These are phyloP conservation scores for Neelides folsomi DNA, from an alignment of 2,888 invertebrate species.

Conservation along the genomic window DNA sequence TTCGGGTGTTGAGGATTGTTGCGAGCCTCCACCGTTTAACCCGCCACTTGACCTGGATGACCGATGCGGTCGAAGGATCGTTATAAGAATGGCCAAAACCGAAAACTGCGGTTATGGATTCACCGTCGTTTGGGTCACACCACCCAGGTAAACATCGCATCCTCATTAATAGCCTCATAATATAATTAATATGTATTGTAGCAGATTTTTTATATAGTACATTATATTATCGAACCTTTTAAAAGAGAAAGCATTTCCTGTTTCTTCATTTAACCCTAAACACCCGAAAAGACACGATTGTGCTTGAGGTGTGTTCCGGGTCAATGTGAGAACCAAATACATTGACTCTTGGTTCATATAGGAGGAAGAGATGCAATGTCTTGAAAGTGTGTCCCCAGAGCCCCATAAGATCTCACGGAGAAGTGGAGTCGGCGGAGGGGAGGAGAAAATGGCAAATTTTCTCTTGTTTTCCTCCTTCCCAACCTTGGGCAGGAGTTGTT, in stretches of 20 bases:
- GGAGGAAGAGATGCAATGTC: too few species aligned
- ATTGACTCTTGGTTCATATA: too few species aligned
- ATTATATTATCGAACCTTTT: too few species aligned
- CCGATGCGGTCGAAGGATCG: slow-evolving; percentile 19
- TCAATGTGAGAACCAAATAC: too few species aligned
- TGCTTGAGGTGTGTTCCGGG: too few species aligned
- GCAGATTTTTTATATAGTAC: too few species aligned
- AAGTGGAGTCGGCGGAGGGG: slow-evolving; percentile 2
- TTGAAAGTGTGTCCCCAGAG: too few species aligned
- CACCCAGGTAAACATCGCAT: slow-evolving; percentile 24
- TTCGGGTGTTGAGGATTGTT: slow-evolving; percentile 31
- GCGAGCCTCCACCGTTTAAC: slow-evolving; percentile 12
- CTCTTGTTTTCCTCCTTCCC: slow-evolving; percentile 7
- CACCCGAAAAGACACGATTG: too few species aligned
- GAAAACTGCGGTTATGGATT: slow-evolving; percentile 28
- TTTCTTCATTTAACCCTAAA: too few species aligned
- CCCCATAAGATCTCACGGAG: background rate
- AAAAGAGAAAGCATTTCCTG: too few species aligned
- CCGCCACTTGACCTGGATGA: slow-evolving; percentile 26
- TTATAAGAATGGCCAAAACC: slow-evolving; percentile 21
- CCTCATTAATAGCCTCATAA: too few species aligned
- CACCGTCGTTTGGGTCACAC: slow-evolving; percentile 30
- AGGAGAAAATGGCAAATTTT: background rate
- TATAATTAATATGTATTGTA: too few species aligned
- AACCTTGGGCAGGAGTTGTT: background rate